phyloP scores from a whole-genome alignment of 2,797 vertebrate genomes.

The Falco berigora region DNA sequence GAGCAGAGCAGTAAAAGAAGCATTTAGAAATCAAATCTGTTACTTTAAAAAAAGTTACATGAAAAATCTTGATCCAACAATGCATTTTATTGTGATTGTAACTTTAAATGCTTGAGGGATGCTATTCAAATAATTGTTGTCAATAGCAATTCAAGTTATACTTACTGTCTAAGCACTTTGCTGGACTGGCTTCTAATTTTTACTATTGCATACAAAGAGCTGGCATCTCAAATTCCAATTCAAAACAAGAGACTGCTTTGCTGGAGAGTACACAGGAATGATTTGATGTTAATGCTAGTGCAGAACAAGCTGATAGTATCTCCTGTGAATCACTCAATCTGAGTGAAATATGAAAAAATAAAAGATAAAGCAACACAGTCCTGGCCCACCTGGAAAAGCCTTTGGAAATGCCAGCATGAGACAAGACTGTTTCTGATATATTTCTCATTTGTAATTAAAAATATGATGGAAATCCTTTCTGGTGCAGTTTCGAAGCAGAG shows the following conservation, averaged over 20 bases:
- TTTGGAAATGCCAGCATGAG: background rate
- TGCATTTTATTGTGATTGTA: background rate
- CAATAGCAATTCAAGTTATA: background rate
- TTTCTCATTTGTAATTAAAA: constrained; percentile 55
- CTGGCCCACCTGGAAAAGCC: background rate
- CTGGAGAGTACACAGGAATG: background rate
- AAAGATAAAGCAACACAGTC: background rate
- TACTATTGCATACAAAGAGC: background rate
- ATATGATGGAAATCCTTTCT: constrained; percentile 7
- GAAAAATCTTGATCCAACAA: background rate
- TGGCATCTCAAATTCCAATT: constrained; percentile 12
- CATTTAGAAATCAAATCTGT: background rate
- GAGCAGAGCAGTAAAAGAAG: background rate
- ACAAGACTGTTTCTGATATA: background rate
- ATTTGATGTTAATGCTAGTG: background rate
- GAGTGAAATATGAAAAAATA: background rate
- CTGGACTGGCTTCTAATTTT: background rate
- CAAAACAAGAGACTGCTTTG: background rate
- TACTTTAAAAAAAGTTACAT: background rate
- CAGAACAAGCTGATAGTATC: background rate
- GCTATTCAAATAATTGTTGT: background rate
- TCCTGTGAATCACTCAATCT: background rate
- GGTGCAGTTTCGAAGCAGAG: background rate
- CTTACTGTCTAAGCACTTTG: background rate
- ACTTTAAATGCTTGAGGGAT: background rate